Base-by-base conservation (phyloP, 2,888 invertebrate species). In the Ormyrus thymus region DNA sequence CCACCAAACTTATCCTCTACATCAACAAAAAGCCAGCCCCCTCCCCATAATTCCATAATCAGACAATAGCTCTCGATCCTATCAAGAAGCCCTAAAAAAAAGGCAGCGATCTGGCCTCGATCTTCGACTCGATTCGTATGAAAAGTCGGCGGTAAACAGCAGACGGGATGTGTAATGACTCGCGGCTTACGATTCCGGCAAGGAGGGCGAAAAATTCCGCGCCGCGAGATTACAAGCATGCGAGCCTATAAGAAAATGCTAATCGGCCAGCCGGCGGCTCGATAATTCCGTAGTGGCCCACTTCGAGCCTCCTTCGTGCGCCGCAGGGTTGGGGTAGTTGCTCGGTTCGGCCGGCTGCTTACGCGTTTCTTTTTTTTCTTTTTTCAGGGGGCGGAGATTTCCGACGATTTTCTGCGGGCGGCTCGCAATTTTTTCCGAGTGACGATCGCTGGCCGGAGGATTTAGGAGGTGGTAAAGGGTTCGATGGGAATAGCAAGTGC, bases 221-320 rank as follows among this genome's bases (percentile, higher is more conserved):
- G 53, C 45, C 15, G 56, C 51, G 62, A 84, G 83, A 85, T 85
- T 74, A 81, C 74, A 75, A 65, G 78, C 84, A 83, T 84, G 85
- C 84, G 80, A 84, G 74, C 80, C 64, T 83, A 66, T 76, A 55
- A 55, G 64, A 45, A 45, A n/a, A 11, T 29, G 62, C 53, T 53
- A 48, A 13, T 10, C 59, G 55, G 77, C 15, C 64, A 70, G 69
- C 78, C 78, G 74, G 73, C 59, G 55, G 77, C 15, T 66, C 72
- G 69, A 79, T 79, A 76, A 75, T 10, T 56, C 62, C 65, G 70
- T 74, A 62, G 66, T 65, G 77, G 69, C 78, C 82, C 75, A 78
- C 69, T 78, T 76, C 56, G n/a, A n/a, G 29, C 29, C 29, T 29
- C 29, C 7, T 50, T 58, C 15, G 59, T 48, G 51, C 69, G 62